Conservation (phyloP, 2,797 vertebrate species). For the Eidolon dupreanum region DNA sequence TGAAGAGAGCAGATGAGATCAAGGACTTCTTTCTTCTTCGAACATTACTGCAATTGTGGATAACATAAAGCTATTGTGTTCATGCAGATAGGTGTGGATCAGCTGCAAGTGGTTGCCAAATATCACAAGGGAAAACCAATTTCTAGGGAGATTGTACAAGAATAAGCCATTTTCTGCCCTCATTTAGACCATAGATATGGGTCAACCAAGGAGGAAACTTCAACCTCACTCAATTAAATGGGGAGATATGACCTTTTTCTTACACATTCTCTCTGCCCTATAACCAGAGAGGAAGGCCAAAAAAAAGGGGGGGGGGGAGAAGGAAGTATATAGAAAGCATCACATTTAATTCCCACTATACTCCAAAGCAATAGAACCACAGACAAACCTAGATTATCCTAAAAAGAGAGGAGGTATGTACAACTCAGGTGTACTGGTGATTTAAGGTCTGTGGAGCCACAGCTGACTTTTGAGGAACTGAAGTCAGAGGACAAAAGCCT, state of each 20-base stretch:
- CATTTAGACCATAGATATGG: neutral
- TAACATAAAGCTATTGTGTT: neutral
- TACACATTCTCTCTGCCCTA: neutral
- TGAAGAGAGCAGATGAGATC: neutral
- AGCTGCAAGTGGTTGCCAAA: neutral
- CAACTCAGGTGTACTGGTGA: neutral
- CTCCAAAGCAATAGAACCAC: neutral
- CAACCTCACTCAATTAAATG: neutral
- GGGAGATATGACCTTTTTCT: neutral
- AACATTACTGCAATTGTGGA: neutral
- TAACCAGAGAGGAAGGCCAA: neutral
- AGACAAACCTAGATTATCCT: neutral
- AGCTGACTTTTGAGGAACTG: neutral
- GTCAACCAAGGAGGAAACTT: neutral
- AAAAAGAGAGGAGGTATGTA: neutral
- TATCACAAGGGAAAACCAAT: neutral
- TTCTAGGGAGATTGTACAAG: neutral
- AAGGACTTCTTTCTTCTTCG: neutral
- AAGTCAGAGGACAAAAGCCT: neutral
- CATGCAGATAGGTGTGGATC: rapidly evolving
- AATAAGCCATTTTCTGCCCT: neutral
- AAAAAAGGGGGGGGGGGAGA: neutral
- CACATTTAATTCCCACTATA: neutral
- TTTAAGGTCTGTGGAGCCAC: neutral
- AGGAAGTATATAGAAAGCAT: neutral